Evolutionary conservation across 2,113 vertebrate species (phyloP), one percentile per base, ranked within the genome.

Genomic region (Passerina amoena): DNA sequence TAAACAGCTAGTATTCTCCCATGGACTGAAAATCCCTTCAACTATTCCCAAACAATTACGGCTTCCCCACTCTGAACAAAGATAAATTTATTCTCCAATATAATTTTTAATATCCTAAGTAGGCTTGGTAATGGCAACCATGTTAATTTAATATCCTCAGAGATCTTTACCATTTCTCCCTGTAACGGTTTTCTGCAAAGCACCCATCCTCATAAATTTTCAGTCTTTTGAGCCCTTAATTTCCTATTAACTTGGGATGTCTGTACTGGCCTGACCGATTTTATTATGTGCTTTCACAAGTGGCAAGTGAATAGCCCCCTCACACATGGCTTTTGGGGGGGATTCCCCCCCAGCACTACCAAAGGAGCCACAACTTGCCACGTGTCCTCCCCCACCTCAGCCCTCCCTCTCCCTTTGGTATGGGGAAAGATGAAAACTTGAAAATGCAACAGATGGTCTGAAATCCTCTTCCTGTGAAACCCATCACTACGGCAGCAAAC

Each of bases 371-470:
- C 0, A 0, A 78, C 57, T 88, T 61, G 30, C 64, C 10, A 2
- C 0, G 10, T 54, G 71, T 83, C 76, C 60, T 91, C 69, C 69
- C 56, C 65, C 73, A 92, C 50, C 83, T 53, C 13, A 18, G 73
- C 2, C 1, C 73, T 89, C 77, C 65, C 57, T 85, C 61, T 92
- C 76, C 94, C 91, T 95, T 69, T 93, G 95, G 95, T 95, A 93
- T 8, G 79, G 94, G 50, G 83, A 86, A 83, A 96, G 94, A 94
- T 92, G 92, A 96, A 96, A 94, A 94, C 40, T 83, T 95, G 91
- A 97, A 98, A 98, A 97, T 5, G 66, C 97, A 97, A 96, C 97
- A 98, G 98, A 98, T 97, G 97, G 94, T 87, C 97, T 65, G 89
- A 97, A 97, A 94, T 89, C 91, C 97, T 96, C 90, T 96, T 92